phyloP scores from a whole-genome alignment of 2,113 vertebrate species.

The Hippocampus guttulatus region DNA sequence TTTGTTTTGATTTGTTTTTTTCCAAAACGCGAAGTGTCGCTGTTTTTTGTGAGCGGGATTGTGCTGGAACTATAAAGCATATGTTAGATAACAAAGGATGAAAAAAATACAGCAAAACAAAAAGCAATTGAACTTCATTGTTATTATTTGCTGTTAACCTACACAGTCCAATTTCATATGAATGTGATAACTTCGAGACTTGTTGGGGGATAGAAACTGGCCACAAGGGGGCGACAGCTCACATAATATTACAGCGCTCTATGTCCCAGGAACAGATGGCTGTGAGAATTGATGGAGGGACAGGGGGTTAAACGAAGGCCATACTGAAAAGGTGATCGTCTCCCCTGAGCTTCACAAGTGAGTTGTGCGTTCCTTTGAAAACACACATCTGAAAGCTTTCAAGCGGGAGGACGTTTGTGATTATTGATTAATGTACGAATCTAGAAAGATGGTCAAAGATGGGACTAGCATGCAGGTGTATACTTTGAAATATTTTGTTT shows the following conservation, averaged over 20 bases:
- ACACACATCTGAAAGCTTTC: slow-evolving; percentile 31
- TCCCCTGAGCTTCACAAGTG: slow-evolving; percentile 26
- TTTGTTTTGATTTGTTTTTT: not conserved
- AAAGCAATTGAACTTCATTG: not conserved
- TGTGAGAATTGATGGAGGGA: slow-evolving; percentile 12
- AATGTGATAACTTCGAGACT: not conserved
- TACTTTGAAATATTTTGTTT: slow-evolving; percentile 1
- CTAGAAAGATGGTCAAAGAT: slow-evolving; percentile 32
- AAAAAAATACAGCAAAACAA: not conserved
- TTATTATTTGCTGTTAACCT: not conserved
- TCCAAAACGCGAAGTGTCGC: not conserved
- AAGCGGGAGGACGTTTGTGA: slow-evolving; percentile 33
- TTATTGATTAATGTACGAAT: slow-evolving; percentile 29
- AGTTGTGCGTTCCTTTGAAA: slow-evolving; percentile 38
- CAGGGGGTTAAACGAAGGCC: slow-evolving; percentile 41
- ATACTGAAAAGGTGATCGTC: slow-evolving; percentile 40
- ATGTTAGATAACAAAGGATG: not conserved
- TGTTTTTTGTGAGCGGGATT: not conserved
- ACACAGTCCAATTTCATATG: too few relatives aligned
- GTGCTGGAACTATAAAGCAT: not conserved
- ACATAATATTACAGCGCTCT: slow-evolving; percentile 32
- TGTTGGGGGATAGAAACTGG: slow-evolving; percentile 1
- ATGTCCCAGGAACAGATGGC: slow-evolving; percentile 10
- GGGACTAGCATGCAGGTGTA: slow-evolving; percentile 31
- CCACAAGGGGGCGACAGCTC: slow-evolving; percentile 82